Base-by-base conservation (phyloP, 2,113 vertebrate species). In the Brachyistius frenatus region DNA sequence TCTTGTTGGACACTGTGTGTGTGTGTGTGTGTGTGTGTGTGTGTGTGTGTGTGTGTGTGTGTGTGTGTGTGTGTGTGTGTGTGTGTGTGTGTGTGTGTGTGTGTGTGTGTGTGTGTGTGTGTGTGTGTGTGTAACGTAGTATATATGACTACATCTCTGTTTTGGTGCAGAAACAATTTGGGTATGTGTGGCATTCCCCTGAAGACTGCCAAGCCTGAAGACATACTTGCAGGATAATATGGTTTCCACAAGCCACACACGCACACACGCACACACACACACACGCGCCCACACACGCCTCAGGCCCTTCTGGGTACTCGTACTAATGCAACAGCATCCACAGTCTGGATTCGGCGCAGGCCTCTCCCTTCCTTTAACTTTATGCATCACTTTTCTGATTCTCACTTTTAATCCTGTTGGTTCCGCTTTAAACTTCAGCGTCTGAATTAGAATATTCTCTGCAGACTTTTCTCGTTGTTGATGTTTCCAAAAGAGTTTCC, bases 371-470 rank as follows among this genome's bases (percentile, higher is more conserved):
- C 64, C 44, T 71, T 58, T 54, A 63, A 63, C 56, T 62, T n/a
- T 32, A 56, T 23, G 69, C 70, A 60, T 83, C 78, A 75, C 58
- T 67, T 50, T 58, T 77, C 39, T 44, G 52, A 66, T 16, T 75
- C 73, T 75, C 54, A 56, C 70, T 70, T 84, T 85, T 79, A 78
- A 88, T 89, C 86, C 62, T 9, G 39, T 89, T 75, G 47, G 71
- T 81, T 90, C 74, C 58, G 44, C 73, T 66, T 78, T 79, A 39
- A 85, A 70, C 67, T 44, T 54, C 69, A 47, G 80, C 56, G 47
- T 33, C 52, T 50, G 79, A 72, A 68, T 87, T 30, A 78, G 41
- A 76, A 80, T 58, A 46, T 55, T 50, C 7, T 30, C 49, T 32
- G 52, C 37, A 58, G 39, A 67, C 35, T 14, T 73, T 75, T 68